Evolutionary conservation across 2,113 vertebrate species (phyloP).

Genomic region (Tenebrosternarchus preto): DNA sequence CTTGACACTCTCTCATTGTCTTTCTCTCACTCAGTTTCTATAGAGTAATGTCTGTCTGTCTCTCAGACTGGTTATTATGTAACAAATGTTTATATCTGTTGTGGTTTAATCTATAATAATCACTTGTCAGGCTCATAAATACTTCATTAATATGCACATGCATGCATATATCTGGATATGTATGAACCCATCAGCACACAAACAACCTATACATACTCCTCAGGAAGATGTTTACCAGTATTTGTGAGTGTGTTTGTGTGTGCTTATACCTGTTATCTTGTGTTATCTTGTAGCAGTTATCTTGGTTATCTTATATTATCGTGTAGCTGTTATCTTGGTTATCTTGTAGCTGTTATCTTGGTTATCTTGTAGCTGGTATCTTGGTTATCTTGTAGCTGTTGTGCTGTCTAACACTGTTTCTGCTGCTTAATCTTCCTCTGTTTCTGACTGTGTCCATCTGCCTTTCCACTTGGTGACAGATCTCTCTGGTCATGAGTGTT

Average conservation of each 20-base stretch:
- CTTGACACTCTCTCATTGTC: constrained; percentile 4
- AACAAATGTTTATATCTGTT: constrained; percentile 79
- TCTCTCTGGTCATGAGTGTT: constrained; percentile 34
- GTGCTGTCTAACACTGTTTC: neutral
- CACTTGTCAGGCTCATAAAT: constrained; percentile 79
- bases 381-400: too few species aligned
- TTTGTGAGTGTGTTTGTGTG: neutral
- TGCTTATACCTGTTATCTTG: neutral
- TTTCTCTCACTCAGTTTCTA: constrained; percentile 50
- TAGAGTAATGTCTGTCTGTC: constrained; percentile 62
- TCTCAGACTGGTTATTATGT: neutral
- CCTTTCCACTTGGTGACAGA: constrained; percentile 36
- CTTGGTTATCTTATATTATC: constrained; percentile 1
- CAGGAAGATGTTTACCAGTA: neutral
- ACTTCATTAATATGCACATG: constrained; percentile 75
- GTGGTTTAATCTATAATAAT: constrained; percentile 74
- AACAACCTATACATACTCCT: constrained; percentile 5
- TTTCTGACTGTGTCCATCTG: constrained; percentile 31
- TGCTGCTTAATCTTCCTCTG: neutral
- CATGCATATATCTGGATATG: neutral
- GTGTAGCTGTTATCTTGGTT: neutral
- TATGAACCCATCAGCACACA: neutral
- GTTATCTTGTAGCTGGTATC: neutral
- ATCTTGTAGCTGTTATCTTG: neutral
- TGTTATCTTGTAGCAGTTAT: too few species aligned